Evolutionary conservation across 2,888 invertebrate species (phyloP), one percentile per base, ranked within the genome.

Genomic region (Amphipyra berbera): DNA sequence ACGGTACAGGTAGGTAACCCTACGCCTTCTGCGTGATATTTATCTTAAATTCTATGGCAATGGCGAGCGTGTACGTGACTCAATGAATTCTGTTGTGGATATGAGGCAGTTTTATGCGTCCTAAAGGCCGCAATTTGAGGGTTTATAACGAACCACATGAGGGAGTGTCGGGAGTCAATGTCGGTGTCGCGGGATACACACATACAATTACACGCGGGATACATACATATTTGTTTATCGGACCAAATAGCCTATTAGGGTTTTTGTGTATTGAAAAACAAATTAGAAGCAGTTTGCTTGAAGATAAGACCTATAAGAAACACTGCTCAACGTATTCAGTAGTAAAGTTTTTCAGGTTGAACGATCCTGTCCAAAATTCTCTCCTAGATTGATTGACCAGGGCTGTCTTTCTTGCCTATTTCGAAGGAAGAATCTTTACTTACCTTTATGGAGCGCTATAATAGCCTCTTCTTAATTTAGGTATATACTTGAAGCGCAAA

Each of bases 81-180:
- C 70, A 69, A 82, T 83, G 77, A 83, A 81, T 85, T 84, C 71
- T 72, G 64, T 59, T 61, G 72, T 71, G 75, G 61, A 68, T 76
- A 76, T 72, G 75, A 74, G 79, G 77, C 73, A 73, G 76, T 87
- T 87, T 86, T 88, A 88, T 90, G 84, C 74, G 80, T 65, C 61
- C 73, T 75, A 79, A 83, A 83, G 81, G 77, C 82, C 83, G 83
- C 80, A 80, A 84, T 89, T 88, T 79, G 83, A 81, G 83, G 86
- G 82, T 89, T 88, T 85, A 87, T 84, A 90, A 87, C 82, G 83
- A 85, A 87, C 80, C 81, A 73, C 80, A 84, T 68, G 78, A 84
- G 84, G 82, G 78, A 73, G 62, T 73, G 61, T 61, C 47, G 38
- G 46, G 21, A 21, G 21, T 21, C 21, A 21, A 21, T 21, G 21